Evolutionary conservation across 2,888 invertebrate species (phyloP), one percentile per base, ranked within the genome.

Genomic region (Amblyjoppa proteus): DNA sequence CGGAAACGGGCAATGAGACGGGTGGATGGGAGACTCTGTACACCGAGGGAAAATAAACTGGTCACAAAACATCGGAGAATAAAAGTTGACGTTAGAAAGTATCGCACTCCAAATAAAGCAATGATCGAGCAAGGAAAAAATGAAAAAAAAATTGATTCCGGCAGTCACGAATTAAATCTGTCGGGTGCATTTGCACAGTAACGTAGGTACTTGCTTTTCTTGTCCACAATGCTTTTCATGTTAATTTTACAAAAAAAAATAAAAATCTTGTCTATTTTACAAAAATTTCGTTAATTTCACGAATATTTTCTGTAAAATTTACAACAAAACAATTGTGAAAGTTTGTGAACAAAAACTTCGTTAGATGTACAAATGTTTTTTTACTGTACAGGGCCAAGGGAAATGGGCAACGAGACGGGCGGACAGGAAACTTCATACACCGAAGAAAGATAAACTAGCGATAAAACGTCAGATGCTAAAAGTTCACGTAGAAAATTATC

Each of bases 351-450:
- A 34, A 34, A 4, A 34, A 4, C 4, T 34, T 34, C 0, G 0
- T 34, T 34, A 34, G 4, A 34, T 34, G 34, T 34, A 0, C 34
- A 34, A 34, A 5, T 34, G 0, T 3, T 34, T 34, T 34, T 34
- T 3, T 20, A n/a, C n/a, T n/a, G n/a, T n/a, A n/a, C n/a, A n/a
- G n/a, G n/a, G n/a, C n/a, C n/a, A n/a, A n/a, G n/a, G n/a, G n/a
- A 20, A 20, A 31, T 1, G 76, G 38, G 6, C 81, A 76, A 84
- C 84, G 84, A 71, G 51, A 71, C 78, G 68, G 51, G 51, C 38
- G 58, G 69, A 69, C 71, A 80, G 77, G 74, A 77, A 81, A 84
- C 81, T 77, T 69, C 69, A 74, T 77, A 58, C 81, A n/a, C 20
- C 13, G n/a, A 49, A 61, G 16, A 6, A 41, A 9, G 9, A 13